Conservation (phyloP, 1,140 invertebrate genomes). For the Hycleus phaleratus region DNA sequence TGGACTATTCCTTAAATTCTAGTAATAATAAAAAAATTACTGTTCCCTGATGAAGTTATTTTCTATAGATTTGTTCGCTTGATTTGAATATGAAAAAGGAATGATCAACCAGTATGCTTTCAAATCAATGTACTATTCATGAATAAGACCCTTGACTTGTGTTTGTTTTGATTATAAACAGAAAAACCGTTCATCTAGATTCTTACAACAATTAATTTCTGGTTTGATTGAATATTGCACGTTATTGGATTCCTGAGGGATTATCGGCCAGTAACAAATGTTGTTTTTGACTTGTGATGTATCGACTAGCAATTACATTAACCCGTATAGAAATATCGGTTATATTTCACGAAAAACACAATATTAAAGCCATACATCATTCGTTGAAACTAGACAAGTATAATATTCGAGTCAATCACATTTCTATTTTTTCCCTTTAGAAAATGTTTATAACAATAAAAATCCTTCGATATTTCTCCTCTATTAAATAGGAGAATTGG, state of each 20-base stretch:
- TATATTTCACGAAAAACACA: slow-evolving; percentile 12
- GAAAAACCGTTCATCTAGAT: not conserved
- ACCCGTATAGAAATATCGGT: slow-evolving; percentile 16
- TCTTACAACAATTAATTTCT: slow-evolving; percentile 1
- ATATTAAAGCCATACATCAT: slow-evolving; percentile 12
- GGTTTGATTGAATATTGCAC: slow-evolving; percentile 6
- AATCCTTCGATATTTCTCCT: too few relatives aligned
- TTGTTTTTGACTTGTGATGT: slow-evolving; percentile 17
- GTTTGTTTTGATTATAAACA: too few relatives aligned
- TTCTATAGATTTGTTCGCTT: not conserved
- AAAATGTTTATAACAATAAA: too few relatives aligned
- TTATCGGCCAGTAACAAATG: slow-evolving; percentile 4
- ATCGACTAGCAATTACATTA: slow-evolving; percentile 16
- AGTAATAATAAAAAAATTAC: too few relatives aligned
- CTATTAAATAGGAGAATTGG: too few relatives aligned
- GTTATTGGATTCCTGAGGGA: too few relatives aligned
- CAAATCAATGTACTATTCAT: slow-evolving; percentile 15
- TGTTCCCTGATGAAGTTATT: too few relatives aligned
- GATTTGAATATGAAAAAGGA: slow-evolving; percentile 15
- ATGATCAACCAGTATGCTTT: slow-evolving; percentile 17
- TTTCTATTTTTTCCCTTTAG: too few relatives aligned
- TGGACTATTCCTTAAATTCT: not conserved
- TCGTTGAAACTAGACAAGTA: not conserved
- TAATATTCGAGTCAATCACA: slow-evolving; percentile 11
- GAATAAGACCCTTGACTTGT: not conserved